Percentiles rank a stretch among this genome's conserved stretches.
phyloP scores from a whole-genome alignment of 2,113 vertebrate species.

The Cryptomyrus ogoouensis region DNA sequence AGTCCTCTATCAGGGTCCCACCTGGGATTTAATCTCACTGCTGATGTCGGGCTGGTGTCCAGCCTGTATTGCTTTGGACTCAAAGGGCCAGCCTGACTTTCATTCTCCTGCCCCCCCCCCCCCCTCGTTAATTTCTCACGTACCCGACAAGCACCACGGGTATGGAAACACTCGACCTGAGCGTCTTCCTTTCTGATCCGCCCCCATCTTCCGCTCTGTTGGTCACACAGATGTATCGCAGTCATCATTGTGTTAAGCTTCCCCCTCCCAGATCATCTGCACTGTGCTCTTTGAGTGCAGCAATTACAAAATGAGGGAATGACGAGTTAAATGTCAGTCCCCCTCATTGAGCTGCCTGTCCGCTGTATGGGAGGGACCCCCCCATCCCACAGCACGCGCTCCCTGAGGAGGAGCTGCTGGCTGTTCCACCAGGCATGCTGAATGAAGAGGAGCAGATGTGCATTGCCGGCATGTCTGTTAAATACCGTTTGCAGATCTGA shows the following conservation, averaged over 20 bases:
- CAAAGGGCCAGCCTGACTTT: not conserved
- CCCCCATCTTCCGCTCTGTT: not conserved
- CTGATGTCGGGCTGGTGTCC: not conserved
- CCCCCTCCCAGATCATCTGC: not conserved
- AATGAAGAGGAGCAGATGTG: not conserved
- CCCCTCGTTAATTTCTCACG: not conserved
- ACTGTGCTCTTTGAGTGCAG: not conserved
- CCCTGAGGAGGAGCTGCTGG: not conserved
- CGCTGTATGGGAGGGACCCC: not conserved
- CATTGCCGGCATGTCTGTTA: not conserved
- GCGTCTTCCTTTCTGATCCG: not conserved
- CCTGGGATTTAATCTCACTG: not conserved
- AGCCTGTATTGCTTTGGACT: not conserved
- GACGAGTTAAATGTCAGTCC: not conserved
- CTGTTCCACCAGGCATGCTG: not conserved
- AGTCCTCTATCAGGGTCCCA: not conserved
- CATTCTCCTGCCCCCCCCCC: not conserved
- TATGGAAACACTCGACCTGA: slow-evolving; percentile 5
- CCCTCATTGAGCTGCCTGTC: not conserved
- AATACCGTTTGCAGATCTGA: not conserved
- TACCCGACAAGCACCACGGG: not conserved
- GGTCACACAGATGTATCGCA: not conserved
- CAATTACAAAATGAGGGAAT: not conserved
- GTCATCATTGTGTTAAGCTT: not conserved
- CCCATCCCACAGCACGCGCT: not conserved